phyloP scores from a whole-genome alignment of 2,113 vertebrate genomes.

The Antechinus flavipes region DNA sequence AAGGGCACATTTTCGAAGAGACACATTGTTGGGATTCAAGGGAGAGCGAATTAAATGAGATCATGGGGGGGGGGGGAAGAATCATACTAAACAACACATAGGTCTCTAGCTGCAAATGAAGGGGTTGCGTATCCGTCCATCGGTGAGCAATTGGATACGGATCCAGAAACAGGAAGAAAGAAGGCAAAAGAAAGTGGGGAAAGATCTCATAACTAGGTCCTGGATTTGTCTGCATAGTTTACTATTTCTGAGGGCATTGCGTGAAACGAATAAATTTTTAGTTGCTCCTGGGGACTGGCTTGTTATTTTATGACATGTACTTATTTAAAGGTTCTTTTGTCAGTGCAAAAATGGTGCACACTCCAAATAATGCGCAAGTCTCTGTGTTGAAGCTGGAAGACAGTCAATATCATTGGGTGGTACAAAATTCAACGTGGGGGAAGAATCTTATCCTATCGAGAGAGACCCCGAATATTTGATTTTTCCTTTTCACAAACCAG shows the following conservation, averaged over 20 bases:
- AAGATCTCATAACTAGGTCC: constrained; percentile 40
- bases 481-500: constrained; percentile 59
- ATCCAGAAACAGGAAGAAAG: not conserved
- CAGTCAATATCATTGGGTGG: not conserved
- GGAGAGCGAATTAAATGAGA: not conserved
- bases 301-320: constrained; percentile 68
- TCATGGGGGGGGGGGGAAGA: not conserved
- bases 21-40: not conserved
- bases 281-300: constrained; percentile 63
- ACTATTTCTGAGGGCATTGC: constrained; percentile 55
- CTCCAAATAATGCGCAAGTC: constrained; percentile 62
- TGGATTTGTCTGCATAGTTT: constrained; percentile 58
- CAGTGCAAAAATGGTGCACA: constrained; percentile 57
- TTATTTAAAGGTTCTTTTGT: constrained; percentile 67
- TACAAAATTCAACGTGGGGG: not conserved
- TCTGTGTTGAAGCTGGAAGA: not conserved
- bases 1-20: not conserved
- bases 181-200: not conserved
- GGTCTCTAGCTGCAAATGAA: not conserved
- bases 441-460: not conserved
- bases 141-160: not conserved
- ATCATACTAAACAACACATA: not conserved
- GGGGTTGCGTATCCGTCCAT: not conserved
- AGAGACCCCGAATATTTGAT: not conserved
- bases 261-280: constrained; percentile 72